phyloP scores from a whole-genome alignment of 2,888 invertebrate species.

The Stenichneumon culpator region DNA sequence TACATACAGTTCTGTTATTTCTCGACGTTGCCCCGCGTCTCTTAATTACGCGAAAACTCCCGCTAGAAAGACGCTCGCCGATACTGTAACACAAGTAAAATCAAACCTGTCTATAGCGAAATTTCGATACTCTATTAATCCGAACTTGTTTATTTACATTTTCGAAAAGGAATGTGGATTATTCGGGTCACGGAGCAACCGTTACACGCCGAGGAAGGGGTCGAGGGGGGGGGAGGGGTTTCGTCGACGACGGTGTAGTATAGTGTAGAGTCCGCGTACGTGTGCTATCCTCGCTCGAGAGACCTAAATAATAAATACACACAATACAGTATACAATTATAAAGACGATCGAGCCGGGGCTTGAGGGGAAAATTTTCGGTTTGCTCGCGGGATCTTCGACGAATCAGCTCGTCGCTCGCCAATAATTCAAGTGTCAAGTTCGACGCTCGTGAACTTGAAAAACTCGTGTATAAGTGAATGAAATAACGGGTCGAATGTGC shows the following conservation, averaged over 20 bases:
- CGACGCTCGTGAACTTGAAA: conserved; percentile 65
- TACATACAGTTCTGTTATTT: background rate
- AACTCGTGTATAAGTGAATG: conserved; percentile 1
- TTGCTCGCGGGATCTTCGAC: background rate
- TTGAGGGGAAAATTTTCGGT: background rate
- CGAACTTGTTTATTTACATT: conserved; percentile 62
- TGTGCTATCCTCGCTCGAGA: conserved; percentile 13
- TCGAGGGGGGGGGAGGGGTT: background rate
- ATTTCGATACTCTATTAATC: conserved; percentile 2
- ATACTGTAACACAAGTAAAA: background rate
- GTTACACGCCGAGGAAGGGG: conserved; percentile 35
- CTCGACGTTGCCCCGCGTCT: background rate
- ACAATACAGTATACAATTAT: background rate
- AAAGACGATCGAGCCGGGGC: background rate
- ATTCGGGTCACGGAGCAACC: conserved; percentile 62
- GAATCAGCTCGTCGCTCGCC: background rate
- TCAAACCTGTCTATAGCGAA: background rate
- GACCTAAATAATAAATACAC: conserved; percentile 40
- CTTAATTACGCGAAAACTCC: background rate
- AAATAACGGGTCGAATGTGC: conserved; percentile 50
- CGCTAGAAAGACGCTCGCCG: background rate
- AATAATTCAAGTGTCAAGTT: conserved; percentile 62
- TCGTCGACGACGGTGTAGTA: background rate
- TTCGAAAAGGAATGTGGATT: conserved; percentile 58
- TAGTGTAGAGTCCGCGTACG: conserved; percentile 4